phyloP scores from a whole-genome alignment of 37 sponge, comb jelly and placozoan genomes.

The Spongilla lacustris region DNA sequence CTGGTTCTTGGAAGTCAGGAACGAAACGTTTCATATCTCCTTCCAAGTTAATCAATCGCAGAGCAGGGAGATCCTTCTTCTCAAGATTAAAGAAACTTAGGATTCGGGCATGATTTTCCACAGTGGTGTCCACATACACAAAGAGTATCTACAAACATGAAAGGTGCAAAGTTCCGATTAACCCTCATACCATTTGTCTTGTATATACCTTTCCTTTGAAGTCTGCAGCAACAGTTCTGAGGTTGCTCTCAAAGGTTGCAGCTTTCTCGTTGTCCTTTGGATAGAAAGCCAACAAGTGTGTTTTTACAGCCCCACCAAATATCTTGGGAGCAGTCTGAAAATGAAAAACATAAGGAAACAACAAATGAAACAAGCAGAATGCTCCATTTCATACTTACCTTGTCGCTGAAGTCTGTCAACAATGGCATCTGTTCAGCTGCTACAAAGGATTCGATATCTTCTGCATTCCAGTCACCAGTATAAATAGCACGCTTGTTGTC shows the following conservation, averaged over 20 bases:
- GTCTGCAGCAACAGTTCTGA: slow-evolving; percentile 54
- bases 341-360: neutral
- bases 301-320: slow-evolving; percentile 86
- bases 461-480: slow-evolving; percentile 67
- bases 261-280: slow-evolving; percentile 36
- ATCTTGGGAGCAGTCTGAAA: slow-evolving; percentile 92
- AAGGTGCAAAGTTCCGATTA: neutral
- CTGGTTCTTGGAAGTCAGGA: slow-evolving; percentile 78
- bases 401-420: slow-evolving; percentile 85
- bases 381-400: no score
- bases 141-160: slow-evolving; percentile 65
- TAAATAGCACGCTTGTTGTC: slow-evolving; percentile 75
- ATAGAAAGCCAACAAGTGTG: slow-evolving; percentile 86
- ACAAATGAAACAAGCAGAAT: no score
- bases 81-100: slow-evolving; percentile 84
- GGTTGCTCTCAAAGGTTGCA: slow-evolving; percentile 26
- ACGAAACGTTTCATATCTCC: slow-evolving; percentile 88
- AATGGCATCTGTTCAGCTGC: slow-evolving; percentile 74
- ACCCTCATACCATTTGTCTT: neutral
- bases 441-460: slow-evolving; percentile 74
- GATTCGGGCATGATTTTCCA: slow-evolving; percentile 74
- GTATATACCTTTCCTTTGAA: slow-evolving; percentile 76
- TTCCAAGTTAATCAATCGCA: slow-evolving; percentile 76
- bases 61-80: slow-evolving; percentile 63
- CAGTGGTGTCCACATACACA: slow-evolving; percentile 80